A percentile compares a stretch with the other conserved stretches of the same genome.
Evolutionary conservation across 2,888 invertebrate genomes (phyloP).

Genomic region (Lymantria monacha): DNA sequence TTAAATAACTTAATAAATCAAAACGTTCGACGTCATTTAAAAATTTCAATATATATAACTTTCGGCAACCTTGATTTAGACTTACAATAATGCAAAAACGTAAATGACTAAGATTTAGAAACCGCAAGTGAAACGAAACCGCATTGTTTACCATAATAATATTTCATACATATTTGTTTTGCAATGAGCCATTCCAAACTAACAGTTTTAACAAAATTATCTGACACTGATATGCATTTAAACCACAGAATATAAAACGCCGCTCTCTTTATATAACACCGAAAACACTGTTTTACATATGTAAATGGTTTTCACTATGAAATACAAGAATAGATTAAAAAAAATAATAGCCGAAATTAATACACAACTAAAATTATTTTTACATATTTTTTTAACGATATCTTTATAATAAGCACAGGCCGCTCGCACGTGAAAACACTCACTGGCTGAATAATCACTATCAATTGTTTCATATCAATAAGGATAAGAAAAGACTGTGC

Average conservation of each 20-base stretch:
- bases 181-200: slow-evolving; percentile 8
- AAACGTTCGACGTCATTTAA: too few species aligned
- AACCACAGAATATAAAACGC: slow-evolving; percentile 3
- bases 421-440: slow-evolving; percentile 22
- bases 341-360: slow-evolving; percentile 20
- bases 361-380: slow-evolving; percentile 10
- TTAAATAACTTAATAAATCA: too few species aligned
- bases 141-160: slow-evolving; percentile 12
- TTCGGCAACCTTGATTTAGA: too few species aligned
- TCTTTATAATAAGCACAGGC: slow-evolving; percentile 19
- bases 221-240: slow-evolving; percentile 12
- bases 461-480: slow-evolving; percentile 38
- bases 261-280: slow-evolving; percentile 23
- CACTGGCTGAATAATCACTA: slow-evolving; percentile 32
- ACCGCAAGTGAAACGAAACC: slow-evolving; percentile 2
- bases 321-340: neutral
- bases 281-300: slow-evolving; percentile 15
- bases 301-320: slow-evolving; percentile 28
- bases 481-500: slow-evolving; percentile 16
- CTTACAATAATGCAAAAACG: too few species aligned
- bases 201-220: slow-evolving; percentile 22
- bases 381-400: neutral
- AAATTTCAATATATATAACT: too few species aligned
- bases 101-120: neutral
- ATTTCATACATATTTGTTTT: slow-evolving; percentile 15